A percentile compares a stretch with the other conserved stretches of the same genome.
phyloP scores from a whole-genome alignment of 1,140 invertebrate species.

The Oscheius sp. region DNA sequence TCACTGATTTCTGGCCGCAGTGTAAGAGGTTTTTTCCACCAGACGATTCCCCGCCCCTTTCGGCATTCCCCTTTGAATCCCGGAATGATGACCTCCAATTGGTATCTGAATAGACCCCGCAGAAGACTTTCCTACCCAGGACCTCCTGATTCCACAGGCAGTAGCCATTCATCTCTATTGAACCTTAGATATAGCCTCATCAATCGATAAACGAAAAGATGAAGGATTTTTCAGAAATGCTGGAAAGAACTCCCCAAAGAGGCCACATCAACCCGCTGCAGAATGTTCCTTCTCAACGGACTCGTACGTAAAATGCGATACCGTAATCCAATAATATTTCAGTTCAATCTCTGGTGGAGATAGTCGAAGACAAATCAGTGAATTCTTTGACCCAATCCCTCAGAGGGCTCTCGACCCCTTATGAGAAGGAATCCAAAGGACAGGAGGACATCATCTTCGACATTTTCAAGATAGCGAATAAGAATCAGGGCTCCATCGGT shows the following conservation, averaged over 20 bases:
- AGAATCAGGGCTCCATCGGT: constrained; percentile 56
- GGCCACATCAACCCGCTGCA: not conserved
- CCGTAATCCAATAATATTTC: not conserved
- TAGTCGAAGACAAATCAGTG: not conserved
- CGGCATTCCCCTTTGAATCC: no score
- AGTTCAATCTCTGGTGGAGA: constrained; percentile 22
- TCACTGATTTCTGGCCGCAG: no score
- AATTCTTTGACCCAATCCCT: constrained; percentile 3
- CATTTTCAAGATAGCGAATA: constrained; percentile 54
- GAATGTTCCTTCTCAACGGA: not conserved
- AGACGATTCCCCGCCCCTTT: no score
- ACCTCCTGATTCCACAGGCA: no score
- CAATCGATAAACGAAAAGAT: no score
- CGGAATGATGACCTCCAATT: no score
- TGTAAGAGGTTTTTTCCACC: no score
- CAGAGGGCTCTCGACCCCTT: constrained; percentile 9
- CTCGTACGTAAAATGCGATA: not conserved
- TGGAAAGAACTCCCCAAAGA: not conserved
- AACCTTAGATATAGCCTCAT: no score
- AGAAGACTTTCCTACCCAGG: no score
- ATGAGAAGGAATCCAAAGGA: constrained; percentile 17
- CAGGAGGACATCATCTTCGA: constrained; percentile 56
- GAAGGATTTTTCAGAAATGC: no score
- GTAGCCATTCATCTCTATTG: no score
- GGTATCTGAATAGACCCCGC: no score